Evolutionary conservation across 2,888 invertebrate genomes (phyloP).

Genomic region (Sphaerophoria taeniata): DNA sequence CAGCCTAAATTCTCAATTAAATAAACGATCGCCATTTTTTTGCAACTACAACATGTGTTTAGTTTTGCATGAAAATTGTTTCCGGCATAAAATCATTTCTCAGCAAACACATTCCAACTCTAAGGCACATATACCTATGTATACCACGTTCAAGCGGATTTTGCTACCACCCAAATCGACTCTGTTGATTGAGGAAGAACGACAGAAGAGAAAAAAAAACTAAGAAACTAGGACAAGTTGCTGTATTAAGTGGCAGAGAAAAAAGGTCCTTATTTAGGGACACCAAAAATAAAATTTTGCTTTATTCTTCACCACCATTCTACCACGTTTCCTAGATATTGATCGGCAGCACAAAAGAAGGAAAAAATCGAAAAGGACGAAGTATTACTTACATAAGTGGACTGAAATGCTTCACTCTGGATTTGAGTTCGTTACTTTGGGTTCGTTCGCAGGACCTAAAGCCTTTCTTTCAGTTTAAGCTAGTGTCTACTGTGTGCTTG

Average conservation of each 20-base stretch:
- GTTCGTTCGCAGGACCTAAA: no score
- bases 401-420: slow-evolving; percentile 51
- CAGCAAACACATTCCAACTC: slow-evolving; percentile 22
- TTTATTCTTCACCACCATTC: background rate
- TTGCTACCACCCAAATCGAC: slow-evolving; percentile 1
- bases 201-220: background rate
- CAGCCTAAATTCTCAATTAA: no score
- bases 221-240: slow-evolving; percentile 64
- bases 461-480: slow-evolving; percentile 13
- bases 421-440: slow-evolving; percentile 34
- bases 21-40: no score
- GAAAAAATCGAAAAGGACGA: background rate
- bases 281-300: slow-evolving; percentile 23
- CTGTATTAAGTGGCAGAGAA: slow-evolving; percentile 43
- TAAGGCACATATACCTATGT: background rate
- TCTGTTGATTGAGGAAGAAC: background rate
- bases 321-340: slow-evolving; percentile 26
- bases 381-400: slow-evolving; percentile 57
- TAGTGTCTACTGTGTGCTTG: slow-evolving; percentile 21
- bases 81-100: slow-evolving; percentile 58
- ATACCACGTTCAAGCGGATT: slow-evolving; percentile 9
- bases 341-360: slow-evolving; percentile 29
- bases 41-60: background rate
- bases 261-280: slow-evolving; percentile 42
- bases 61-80: slow-evolving; percentile 63